Conservation (phyloP, 2,888 invertebrate genomes). For the Trypoxylon attenuatum region DNA sequence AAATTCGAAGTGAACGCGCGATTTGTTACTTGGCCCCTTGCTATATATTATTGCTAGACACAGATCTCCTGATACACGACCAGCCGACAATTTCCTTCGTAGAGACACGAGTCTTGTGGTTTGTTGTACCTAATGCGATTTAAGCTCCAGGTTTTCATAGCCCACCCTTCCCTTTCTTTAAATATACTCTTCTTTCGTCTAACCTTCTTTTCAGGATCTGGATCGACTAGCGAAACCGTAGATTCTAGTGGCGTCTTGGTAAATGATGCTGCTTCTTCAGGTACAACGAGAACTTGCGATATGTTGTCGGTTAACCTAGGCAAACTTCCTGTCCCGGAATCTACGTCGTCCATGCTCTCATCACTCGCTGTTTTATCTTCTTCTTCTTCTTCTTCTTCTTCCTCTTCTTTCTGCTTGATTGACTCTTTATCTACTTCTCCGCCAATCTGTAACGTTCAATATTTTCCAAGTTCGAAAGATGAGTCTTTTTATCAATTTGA, state of each 20-base stretch:
- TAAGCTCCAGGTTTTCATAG: constrained; percentile 52
- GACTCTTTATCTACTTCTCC: constrained; percentile 50
- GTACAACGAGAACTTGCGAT: constrained; percentile 36
- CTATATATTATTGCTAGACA: too few species aligned
- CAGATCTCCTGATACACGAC: constrained; percentile 66
- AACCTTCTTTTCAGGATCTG: constrained; percentile 65
- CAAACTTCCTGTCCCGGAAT: constrained; percentile 5
- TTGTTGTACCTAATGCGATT: constrained; percentile 47
- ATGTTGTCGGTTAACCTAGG: constrained; percentile 12
- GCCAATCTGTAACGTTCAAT: not conserved
- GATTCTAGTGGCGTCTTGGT: constrained; percentile 35
- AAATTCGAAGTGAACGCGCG: not conserved
- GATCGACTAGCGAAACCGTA: constrained; percentile 49
- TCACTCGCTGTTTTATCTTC: too few species aligned
- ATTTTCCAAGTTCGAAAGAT: not conserved
- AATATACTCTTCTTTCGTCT: constrained; percentile 56
- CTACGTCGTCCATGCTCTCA: constrained; percentile 8
- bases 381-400: not conserved
- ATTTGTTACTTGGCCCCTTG: too few species aligned
- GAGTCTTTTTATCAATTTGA: too few species aligned
- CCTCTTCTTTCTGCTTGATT: not conserved
- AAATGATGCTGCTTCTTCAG: constrained; percentile 16
- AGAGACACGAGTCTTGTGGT: constrained; percentile 46
- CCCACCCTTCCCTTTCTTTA: constrained; percentile 58
- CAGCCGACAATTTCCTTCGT: constrained; percentile 49